A percentile compares a stretch with the other conserved stretches of the same genome.
Conservation (phyloP, 2,113 vertebrate genomes). For the Anthoscopus minutus region DNA sequence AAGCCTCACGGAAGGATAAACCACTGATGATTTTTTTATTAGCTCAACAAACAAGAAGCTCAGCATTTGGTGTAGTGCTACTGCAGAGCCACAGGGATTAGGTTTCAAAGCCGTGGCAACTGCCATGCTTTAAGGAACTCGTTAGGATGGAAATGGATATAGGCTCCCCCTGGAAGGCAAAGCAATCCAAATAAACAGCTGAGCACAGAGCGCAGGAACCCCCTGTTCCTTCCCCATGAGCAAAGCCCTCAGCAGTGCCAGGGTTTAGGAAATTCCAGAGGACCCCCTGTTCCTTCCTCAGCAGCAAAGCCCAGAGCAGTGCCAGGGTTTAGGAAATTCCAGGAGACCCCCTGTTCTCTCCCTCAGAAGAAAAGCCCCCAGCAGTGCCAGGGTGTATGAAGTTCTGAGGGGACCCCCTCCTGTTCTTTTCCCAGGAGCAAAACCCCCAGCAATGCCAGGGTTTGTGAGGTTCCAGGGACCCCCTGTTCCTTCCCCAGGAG, state of each 20-base stretch:
- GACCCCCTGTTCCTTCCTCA: too few species aligned
- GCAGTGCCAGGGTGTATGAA: background rate
- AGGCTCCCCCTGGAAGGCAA: background rate
- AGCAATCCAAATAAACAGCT: conserved; percentile 27
- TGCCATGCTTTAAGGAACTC: background rate
- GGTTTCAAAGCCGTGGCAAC: conserved; percentile 24
- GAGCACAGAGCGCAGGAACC: background rate
- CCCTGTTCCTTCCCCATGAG: background rate
- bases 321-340: background rate
- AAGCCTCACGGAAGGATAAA: conserved; percentile 18
- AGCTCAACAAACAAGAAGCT: conserved; percentile 18
- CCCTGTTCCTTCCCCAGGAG: background rate
- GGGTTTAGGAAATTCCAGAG: background rate
- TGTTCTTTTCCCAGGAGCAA: too few species aligned
- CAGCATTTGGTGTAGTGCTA: background rate
- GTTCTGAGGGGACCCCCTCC: background rate
- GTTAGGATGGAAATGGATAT: background rate
- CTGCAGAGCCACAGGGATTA: background rate
- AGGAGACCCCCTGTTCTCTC: accelerated
- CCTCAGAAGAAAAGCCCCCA: accelerated
- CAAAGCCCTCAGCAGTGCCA: background rate
- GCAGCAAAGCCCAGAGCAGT: background rate
- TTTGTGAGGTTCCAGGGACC: background rate
- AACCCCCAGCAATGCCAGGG: background rate
- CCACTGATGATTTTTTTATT: conserved; percentile 34